Evolutionary conservation across 2,797 vertebrate genomes (phyloP), one percentile per base, ranked within the genome.

Genomic region (Bovichtus diacanthus): DNA sequence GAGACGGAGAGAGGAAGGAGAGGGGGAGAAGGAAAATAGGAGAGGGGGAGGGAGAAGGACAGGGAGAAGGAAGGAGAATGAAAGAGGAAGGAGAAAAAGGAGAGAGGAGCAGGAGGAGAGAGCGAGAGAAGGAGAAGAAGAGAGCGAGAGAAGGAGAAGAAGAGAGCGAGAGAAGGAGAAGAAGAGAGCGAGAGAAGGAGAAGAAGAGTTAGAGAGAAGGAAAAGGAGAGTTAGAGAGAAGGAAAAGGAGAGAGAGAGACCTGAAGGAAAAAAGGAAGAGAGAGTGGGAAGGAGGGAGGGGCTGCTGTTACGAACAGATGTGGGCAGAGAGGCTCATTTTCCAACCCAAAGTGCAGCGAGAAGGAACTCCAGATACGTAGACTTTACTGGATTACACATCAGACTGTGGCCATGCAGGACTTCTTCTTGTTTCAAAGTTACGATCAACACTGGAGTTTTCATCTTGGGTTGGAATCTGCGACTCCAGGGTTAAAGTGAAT

Each of bases 301-400:
- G 86, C 77, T 70, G 70, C 87, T 87, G 81, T 77, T 89, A 65
- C 34, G 81, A 91, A 89, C 94, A 65, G 83, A 92, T 81, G 93
- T 93, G 91, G 93, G 87, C 85, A 88, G 87, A 83, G 71, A 12
- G 50, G 54, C 80, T 41, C 74, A 88, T 76, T 87, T 91, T 90
- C 62, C 86, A 73, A 54, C 66, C 56, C 51, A 71, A 69, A 69
- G 73, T 87, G 70, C 66, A 62, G 38, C 19, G 41, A 76, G 62
- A 47, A 27, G 68, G 68, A 80, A 41, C 69, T 46, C 23, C 46
- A 69, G 59, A 71, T 61, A 51, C 9, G 3, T n/a, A 11, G 58
- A 66, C 60, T 68, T 31, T n/a, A 66, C 64, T 50, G 81, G 76
- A 86, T 70, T 66, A 66, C 7, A 61, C 69, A 60, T 59, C 34